Evolutionary conservation across 2,113 vertebrate genomes (phyloP).

Genomic region (Melanerpes aurifrons): DNA sequence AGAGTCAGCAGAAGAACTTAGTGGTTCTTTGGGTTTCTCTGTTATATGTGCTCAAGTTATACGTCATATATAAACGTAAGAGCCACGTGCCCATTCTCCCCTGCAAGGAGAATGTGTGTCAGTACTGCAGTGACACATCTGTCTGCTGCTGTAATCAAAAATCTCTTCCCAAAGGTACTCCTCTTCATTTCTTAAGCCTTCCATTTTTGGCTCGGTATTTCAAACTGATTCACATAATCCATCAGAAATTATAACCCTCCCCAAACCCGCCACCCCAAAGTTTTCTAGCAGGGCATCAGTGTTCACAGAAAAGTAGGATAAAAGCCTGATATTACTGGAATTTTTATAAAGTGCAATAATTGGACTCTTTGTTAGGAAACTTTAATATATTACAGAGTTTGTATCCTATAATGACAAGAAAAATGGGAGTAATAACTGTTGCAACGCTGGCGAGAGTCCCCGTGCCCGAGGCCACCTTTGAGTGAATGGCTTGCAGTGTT

Average conservation of each 20-base stretch:
- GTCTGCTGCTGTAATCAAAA: background rate
- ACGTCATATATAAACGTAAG: background rate
- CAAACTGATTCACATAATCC: background rate
- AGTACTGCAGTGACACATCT: background rate
- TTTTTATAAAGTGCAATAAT: conserved; percentile 77
- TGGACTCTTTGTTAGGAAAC: conserved; percentile 72
- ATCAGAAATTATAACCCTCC: conserved; percentile 11
- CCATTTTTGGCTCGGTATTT: conserved; percentile 45
- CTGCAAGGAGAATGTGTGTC: background rate
- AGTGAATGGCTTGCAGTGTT: conserved; percentile 53
- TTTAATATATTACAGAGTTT: conserved; percentile 71
- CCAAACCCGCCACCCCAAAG: conserved; percentile 30
- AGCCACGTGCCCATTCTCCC: background rate
- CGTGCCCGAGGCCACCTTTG: conserved; percentile 17
- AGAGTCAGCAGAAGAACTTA: background rate
- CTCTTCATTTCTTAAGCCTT: background rate
- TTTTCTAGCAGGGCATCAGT: conserved; percentile 53
- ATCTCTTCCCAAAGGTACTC: background rate
- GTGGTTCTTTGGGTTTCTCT: background rate
- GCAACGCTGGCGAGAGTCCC: conserved; percentile 30
- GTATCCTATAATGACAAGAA: conserved; percentile 54
- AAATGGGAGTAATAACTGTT: conserved; percentile 40
- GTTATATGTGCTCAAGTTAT: background rate
- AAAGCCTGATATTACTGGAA: conserved; percentile 69
- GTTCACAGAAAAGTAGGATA: conserved; percentile 66